A percentile compares a stretch with the other conserved stretches of the same genome.
These are phyloP conservation scores for Drosophila nebulosa DNA, from an alignment of 1,140 invertebrate genomes.

Conservation along the genomic window DNA sequence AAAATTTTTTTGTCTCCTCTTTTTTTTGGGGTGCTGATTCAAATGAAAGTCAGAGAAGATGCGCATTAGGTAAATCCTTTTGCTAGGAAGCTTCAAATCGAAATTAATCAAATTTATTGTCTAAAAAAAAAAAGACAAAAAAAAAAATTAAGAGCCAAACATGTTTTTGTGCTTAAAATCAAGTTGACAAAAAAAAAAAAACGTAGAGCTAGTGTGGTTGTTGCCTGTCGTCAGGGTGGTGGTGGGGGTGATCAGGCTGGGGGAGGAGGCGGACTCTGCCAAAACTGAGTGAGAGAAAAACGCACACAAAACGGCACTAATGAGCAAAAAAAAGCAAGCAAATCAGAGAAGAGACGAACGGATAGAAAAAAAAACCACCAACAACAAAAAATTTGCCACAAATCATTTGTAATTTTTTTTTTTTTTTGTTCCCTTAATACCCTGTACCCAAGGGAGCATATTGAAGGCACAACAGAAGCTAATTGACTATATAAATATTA, in stretches of 20 bases:
- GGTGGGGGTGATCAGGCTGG: background rate
- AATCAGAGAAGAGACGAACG: conserved; percentile 36
- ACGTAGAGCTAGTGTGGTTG: background rate
- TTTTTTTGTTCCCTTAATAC: too few relatives aligned
- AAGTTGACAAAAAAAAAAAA: conserved; percentile 60
- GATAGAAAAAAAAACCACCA: conserved; percentile 46
- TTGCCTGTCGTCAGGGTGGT: too few relatives aligned
- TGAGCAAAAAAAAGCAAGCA: conserved; percentile 43
- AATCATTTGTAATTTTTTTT: conserved; percentile 72
- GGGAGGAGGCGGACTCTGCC: background rate
- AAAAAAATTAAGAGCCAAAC: conserved; percentile 28
- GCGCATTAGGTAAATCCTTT: conserved; percentile 1
- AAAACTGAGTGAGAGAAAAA: conserved; percentile 2
- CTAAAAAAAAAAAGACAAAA: conserved; percentile 4
- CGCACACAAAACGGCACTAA: conserved; percentile 64
- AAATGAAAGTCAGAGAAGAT: conserved; percentile 24
- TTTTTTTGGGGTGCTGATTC: background rate
- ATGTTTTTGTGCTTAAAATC: conserved; percentile 69
- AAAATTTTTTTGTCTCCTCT: too few relatives aligned
- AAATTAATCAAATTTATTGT: background rate
- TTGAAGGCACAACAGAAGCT: background rate
- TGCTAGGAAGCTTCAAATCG: background rate
- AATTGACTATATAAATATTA: too few relatives aligned
- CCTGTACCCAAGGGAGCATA: background rate
- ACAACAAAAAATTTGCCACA: conserved; percentile 70